phyloP scores from a whole-genome alignment of 2,888 invertebrate genomes.

The Coecobrya sp. region DNA sequence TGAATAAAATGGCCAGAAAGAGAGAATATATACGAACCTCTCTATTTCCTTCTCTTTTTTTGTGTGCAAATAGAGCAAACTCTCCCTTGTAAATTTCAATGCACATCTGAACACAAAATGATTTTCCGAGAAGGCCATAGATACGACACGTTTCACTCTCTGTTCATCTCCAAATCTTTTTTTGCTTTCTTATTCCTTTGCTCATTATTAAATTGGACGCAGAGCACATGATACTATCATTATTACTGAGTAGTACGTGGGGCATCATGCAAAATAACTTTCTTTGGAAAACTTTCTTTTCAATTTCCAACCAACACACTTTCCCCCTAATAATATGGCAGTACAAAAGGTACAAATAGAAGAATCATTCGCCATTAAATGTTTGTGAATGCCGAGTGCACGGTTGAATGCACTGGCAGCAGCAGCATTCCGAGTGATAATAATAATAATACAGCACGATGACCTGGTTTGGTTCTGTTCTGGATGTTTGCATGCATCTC shows the following conservation, averaged over 20 bases:
- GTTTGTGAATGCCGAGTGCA: background rate
- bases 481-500: background rate
- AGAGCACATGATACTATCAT: slow-evolving; percentile 36
- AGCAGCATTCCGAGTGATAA: background rate
- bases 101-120: slow-evolving; percentile 52
- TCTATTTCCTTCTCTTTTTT: slow-evolving; percentile 12
- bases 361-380: background rate
- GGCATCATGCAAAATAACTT: background rate
- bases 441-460: background rate
- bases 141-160: slow-evolving; percentile 74
- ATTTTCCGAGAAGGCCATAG: slow-evolving; percentile 55
- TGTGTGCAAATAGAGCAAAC: slow-evolving; percentile 67
- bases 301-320: background rate
- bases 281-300: background rate
- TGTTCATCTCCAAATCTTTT: slow-evolving; percentile 13
- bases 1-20: slow-evolving; percentile 72
- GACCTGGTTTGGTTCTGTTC: slow-evolving; percentile 9
- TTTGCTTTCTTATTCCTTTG: background rate
- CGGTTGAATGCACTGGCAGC: slow-evolving; percentile 46
- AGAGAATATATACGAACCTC: background rate
- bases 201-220: slow-evolving; percentile 61
- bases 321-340: background rate
- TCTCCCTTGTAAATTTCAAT: slow-evolving; percentile 58
- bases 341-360: background rate
- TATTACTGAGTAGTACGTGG: background rate